Base-by-base conservation (phyloP, 2,797 vertebrate genomes). In the Anas capensis region DNA sequence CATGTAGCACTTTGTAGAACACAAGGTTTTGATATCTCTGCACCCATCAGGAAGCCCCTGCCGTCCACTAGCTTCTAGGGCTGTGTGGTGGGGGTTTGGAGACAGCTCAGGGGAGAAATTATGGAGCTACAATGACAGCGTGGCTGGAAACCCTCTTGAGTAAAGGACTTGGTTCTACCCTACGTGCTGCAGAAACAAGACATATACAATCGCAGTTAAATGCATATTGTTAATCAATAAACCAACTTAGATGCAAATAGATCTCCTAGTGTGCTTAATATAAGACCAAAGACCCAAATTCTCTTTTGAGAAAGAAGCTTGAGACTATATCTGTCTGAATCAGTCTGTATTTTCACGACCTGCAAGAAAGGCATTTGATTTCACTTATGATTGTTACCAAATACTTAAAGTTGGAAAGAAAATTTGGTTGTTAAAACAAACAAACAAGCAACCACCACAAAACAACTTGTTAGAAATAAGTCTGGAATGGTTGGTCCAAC, bases 381-480 rank as follows among this genome's bases (percentile, higher is more conserved):
- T 92, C 44, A 70, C 20, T 94, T 80, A 13, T 0, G 0, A 11
- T 58, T 73, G 42, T 85, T 68, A 49, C 27, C 17, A 61, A 85
- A 60, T 48, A 23, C 6, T 82, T 70, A 36, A 24, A 29, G 4
- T 21, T 81, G 34, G 31, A 56, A 69, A 79, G 51, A 90, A n/a
- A 91, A 79, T 57, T 60, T 15, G 62, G 13, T 82, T 77, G 8
- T 62, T 82, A 88, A 49, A 82, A 38, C 83, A 93, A 88, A 81
- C 82, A 49, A 49, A 24, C 12, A 12, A 46, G 10, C 46, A 49
- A 24, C 48, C 23, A 49, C 23, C 46, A 48, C 46, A 48, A 49
- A 49, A 24, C 23, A 49, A 49, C 6, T 15, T 65, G 19, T 80
- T 70, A 81, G 40, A 71, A 91, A 24, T 16, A 40, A 33, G 34